A percentile compares a stretch with the other conserved stretches of the same genome.
Conservation (phyloP, 2,113 vertebrate species). For the Myiozetetes cayanensis region DNA sequence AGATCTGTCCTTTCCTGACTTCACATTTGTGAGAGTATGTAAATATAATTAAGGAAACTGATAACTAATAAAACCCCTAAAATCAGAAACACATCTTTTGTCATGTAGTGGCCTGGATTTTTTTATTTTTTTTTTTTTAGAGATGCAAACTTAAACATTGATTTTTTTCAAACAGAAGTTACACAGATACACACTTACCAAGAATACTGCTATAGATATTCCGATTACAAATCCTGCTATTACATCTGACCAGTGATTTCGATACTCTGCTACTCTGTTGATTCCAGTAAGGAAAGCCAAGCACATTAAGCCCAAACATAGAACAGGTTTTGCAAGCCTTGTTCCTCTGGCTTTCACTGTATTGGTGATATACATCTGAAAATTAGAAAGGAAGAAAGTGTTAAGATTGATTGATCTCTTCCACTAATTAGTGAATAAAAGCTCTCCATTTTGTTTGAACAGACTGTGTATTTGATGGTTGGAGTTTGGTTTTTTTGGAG, state of each 20-base stretch:
- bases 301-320: conserved; percentile 92
- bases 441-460: not conserved
- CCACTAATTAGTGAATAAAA: not conserved
- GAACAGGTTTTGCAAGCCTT: conserved; percentile 91
- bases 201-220: conserved; percentile 91
- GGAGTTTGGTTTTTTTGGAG: too few species aligned
- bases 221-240: conserved; percentile 96
- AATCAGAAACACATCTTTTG: not conserved
- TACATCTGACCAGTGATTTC: conserved; percentile 98
- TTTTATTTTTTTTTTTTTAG: not conserved
- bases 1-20: not conserved
- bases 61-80: not conserved
- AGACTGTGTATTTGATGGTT: not conserved
- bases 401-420: not conserved
- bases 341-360: conserved; percentile 94
- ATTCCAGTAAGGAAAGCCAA: conserved; percentile 95
- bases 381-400: conserved; percentile 41
- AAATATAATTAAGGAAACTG: not conserved
- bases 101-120: not conserved
- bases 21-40: not conserved
- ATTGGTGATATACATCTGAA: conserved; percentile 96
- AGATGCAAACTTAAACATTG: not conserved
- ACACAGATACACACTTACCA: conserved; percentile 80
- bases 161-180: not conserved
- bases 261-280: conserved; percentile 97